Base-by-base conservation (phyloP, 2,113 vertebrate genomes). In the Myotis yumanensis region DNA sequence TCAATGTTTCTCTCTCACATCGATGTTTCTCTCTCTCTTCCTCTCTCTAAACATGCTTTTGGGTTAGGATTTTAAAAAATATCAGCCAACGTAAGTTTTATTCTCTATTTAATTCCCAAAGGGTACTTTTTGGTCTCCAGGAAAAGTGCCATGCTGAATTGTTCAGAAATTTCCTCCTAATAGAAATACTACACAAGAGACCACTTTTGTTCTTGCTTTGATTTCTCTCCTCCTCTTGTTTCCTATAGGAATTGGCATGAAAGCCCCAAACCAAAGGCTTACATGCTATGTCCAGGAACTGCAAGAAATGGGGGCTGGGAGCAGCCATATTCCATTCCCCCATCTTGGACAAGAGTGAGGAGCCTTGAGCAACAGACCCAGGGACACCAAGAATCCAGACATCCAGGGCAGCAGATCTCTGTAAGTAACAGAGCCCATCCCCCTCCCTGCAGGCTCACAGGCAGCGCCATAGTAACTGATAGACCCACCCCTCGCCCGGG, bases 31-130 rank as follows among this genome's bases (percentile, higher is more conserved):
- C 22, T 59, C 57, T 59, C 22, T 52, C 51, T 52, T 52, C 51
- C 57, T 59, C 51, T 59, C 57, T 59, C 8, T 59, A 54, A 54
- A 54, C 17, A 54, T 54, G 52, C 18, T 54, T 23, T 59, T 23
- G 9, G 57, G 9, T 59, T 20, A 59, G 18, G 57, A 59, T 40
- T 59, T 23, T 23, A 25, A n/a, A 7, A 12, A 7, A 7, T 88
- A n/a, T 86, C 59, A 84, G 59, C 11, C 40, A 91, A 52, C 16
- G 1, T 46, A 80, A 59, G n/a, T 32, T 92, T 86, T 86, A n/a
- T 73, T 92, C 86, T 54, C 91, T 86, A 85, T 92, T 86, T 86
- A n/a, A 62, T 92, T 89, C 62, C 93, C 89, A 85, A 84, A 64
- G 18, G 64, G 9, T 35, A 82, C 23, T 54, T 79, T 75, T 52